Evolutionary conservation across 2,797 vertebrate genomes (phyloP).

Genomic region (Danio choprae): DNA sequence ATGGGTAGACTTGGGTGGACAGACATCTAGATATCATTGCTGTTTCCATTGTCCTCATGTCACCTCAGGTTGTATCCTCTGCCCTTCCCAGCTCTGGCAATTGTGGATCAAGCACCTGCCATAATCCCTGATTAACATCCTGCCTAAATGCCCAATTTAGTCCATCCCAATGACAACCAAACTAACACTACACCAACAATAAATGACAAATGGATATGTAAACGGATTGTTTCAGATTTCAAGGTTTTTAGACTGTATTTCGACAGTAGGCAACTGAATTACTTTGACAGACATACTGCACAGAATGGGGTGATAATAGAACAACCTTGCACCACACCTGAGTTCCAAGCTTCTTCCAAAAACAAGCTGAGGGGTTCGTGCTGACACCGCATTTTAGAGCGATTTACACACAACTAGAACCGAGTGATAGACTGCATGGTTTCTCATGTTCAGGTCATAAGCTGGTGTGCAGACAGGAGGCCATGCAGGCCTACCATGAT

Average conservation of each 20-base stretch:
- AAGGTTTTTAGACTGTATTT: conserved; percentile 23
- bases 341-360: conserved; percentile 55
- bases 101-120: conserved; percentile 27
- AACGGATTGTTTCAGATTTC: conserved; percentile 33
- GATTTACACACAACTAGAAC: conserved; percentile 70
- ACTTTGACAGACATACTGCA: conserved; percentile 14
- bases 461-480: conserved; percentile 56
- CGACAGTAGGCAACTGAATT: conserved; percentile 18
- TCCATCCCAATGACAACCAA: conserved; percentile 21
- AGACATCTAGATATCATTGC: neutral
- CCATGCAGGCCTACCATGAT: conserved; percentile 67
- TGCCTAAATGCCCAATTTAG: conserved; percentile 13
- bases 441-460: conserved; percentile 66
- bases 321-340: conserved; percentile 67
- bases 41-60: conserved; percentile 16
- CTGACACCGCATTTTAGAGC: conserved; percentile 61
- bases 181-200: conserved; percentile 6
- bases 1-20: neutral
- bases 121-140: conserved; percentile 31
- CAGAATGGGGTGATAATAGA: conserved; percentile 33
- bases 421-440: conserved; percentile 64
- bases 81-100: conserved; percentile 25
- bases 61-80: conserved; percentile 12
- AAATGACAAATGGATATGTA: neutral
- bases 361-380: neutral